phyloP scores from a whole-genome alignment of 2,888 invertebrate genomes.

The Bimastos eiseni region DNA sequence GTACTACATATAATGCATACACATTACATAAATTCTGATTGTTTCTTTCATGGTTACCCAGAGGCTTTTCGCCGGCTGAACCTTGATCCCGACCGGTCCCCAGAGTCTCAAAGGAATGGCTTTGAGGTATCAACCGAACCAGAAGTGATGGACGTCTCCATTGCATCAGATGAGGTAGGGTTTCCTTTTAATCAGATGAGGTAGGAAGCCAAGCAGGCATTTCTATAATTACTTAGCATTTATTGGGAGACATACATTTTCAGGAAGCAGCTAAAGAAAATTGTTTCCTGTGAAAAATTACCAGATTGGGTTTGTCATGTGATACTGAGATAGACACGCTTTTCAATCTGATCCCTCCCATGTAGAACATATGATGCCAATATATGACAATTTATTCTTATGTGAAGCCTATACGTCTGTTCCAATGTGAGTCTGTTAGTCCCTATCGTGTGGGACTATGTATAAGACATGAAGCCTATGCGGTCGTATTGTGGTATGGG shows the following conservation, averaged over 20 bases:
- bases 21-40: not conserved
- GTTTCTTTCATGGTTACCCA: not conserved
- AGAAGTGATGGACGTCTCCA: constrained; percentile 37
- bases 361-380: too few relatives aligned
- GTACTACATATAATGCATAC: too few relatives aligned
- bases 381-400: too few relatives aligned
- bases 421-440: too few relatives aligned
- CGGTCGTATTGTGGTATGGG: too few relatives aligned
- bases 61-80: constrained; percentile 32
- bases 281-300: not conserved
- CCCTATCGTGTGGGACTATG: too few relatives aligned
- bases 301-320: not conserved
- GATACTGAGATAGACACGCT: not conserved
- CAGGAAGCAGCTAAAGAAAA: not conserved
- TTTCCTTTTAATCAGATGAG: constrained; percentile 26
- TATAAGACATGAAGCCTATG: too few relatives aligned
- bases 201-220: not conserved
- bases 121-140: constrained; percentile 24
- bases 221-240: not conserved
- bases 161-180: constrained; percentile 36
- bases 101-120: constrained; percentile 21
- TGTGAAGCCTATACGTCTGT: too few relatives aligned
- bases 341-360: too few relatives aligned
- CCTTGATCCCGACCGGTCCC: constrained; percentile 21
- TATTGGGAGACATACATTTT: not conserved